phyloP scores from a whole-genome alignment of 2,888 invertebrate species.

The Apamea epomidion region DNA sequence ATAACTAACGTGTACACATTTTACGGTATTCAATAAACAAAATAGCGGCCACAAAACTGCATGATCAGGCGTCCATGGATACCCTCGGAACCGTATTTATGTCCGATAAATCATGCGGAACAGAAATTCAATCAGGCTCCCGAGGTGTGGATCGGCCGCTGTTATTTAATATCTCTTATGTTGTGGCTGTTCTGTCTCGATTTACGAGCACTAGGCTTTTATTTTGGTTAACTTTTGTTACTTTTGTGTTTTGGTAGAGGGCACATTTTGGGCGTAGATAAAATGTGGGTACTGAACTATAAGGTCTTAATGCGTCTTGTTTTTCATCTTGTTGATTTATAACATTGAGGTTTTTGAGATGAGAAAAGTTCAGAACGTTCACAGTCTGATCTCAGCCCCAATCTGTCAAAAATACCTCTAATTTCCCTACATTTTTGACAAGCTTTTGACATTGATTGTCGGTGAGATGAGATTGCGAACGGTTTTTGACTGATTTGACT shows the following conservation, averaged over 20 bases:
- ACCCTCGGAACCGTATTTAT: slow-evolving; percentile 77
- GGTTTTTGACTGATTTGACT: no score
- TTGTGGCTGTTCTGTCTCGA: slow-evolving; percentile 53
- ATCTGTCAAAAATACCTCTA: no score
- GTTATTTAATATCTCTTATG: slow-evolving; percentile 65
- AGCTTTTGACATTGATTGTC: no score
- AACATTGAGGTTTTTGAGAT: not conserved
- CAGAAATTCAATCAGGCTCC: slow-evolving; percentile 83
- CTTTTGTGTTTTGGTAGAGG: slow-evolving; percentile 17
- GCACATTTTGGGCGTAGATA: slow-evolving; percentile 21
- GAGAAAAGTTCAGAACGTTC: not conserved
- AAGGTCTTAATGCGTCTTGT: not conserved
- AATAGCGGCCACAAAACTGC: slow-evolving; percentile 64
- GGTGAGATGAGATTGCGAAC: no score
- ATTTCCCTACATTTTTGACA: no score
- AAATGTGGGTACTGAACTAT: slow-evolving; percentile 25
- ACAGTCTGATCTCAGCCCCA: no score
- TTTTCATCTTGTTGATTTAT: slow-evolving; percentile 1
- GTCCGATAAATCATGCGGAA: slow-evolving; percentile 81
- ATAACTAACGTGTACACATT: slow-evolving; percentile 29
- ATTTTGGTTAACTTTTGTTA: slow-evolving; percentile 39
- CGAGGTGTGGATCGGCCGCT: slow-evolving; percentile 67
- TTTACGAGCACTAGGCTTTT: slow-evolving; percentile 48
- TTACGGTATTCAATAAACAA: slow-evolving; percentile 62
- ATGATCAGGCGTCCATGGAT: slow-evolving; percentile 69